Evolutionary conservation across 2,797 vertebrate genomes (phyloP), one percentile per base, ranked within the genome.

Genomic region (Enteromius fasciolatus): DNA sequence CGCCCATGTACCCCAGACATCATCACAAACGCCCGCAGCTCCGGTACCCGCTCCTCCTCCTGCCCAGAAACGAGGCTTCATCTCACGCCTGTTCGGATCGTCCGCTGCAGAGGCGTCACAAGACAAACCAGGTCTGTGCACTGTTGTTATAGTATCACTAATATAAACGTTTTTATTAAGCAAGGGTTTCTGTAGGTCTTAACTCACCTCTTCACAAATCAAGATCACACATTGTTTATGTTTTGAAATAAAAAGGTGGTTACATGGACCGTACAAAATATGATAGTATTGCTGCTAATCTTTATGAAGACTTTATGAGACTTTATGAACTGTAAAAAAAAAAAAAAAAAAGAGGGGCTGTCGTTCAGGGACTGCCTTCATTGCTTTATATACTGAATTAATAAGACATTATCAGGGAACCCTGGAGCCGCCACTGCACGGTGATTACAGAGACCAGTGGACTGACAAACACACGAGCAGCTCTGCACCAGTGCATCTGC

Each of bases 21-120:
- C 77, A 15, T 39, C 85, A 0, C 20, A 87, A 1, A 83, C 54
- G 4, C 18, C 64, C 14, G 46, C 25, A 2, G 4, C 83, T 52
- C 39, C 33, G 82, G 36, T 25, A 18, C 8, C 57, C 1, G n/a
- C 87, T 0, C 87, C 79, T 0, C 89, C 83, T 0, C 66, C 87
- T 41, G 75, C 76, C 50, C 91, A 90, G 0, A 93, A 90, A 64
- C 94, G 95, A 3, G 89, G 95, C 83, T 92, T 96, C 81, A 96
- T 96, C 0, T 93, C 96, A 0, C 90, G 95, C 4, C 92, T 96
- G 5, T 96, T 96, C 0, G 95, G 96, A 73, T 85, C 88, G 0
- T 80, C 92, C 0, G 83, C 90, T 0, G 28, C 93, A 0, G 94
- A 95, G 8, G 0, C 87, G 18, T 86, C 92, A 10, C 1, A 83